phyloP scores from a whole-genome alignment of 2,113 vertebrate genomes.

The Bubo blakistoni region DNA sequence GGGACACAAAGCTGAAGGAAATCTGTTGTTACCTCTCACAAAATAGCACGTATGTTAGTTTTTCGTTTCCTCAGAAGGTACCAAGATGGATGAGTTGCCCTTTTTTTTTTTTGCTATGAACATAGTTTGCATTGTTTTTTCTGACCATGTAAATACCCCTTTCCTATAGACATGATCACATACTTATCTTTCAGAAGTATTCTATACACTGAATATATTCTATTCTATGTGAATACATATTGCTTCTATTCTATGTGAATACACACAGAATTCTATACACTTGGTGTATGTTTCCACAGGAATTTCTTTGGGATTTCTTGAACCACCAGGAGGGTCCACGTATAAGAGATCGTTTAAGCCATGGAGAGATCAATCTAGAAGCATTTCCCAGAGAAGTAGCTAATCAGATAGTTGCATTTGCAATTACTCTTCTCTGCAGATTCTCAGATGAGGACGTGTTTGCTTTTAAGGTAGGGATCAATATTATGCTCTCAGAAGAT shows the following conservation, averaged over 20 bases:
- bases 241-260: background rate
- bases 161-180: background rate
- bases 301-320: constrained; percentile 81
- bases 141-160: background rate
- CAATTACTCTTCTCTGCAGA: constrained; percentile 62
- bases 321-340: constrained; percentile 79
- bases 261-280: background rate
- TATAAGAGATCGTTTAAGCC: constrained; percentile 77
- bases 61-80: background rate
- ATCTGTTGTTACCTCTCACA: background rate
- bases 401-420: constrained; percentile 70
- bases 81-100: background rate
- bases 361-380: constrained; percentile 69
- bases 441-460: background rate
- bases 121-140: background rate
- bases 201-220: background rate
- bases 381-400: constrained; percentile 66
- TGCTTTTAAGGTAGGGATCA: constrained; percentile 45
- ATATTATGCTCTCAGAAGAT: background rate
- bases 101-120: rapidly evolving
- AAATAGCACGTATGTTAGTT: background rate
- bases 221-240: background rate
- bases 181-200: background rate
- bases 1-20: background rate
- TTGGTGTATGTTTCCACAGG: constrained; percentile 52